A percentile compares a stretch with the other conserved stretches of the same genome.
phyloP scores from a whole-genome alignment of 2,888 invertebrate species.

The Ganaspis brasiliensis region DNA sequence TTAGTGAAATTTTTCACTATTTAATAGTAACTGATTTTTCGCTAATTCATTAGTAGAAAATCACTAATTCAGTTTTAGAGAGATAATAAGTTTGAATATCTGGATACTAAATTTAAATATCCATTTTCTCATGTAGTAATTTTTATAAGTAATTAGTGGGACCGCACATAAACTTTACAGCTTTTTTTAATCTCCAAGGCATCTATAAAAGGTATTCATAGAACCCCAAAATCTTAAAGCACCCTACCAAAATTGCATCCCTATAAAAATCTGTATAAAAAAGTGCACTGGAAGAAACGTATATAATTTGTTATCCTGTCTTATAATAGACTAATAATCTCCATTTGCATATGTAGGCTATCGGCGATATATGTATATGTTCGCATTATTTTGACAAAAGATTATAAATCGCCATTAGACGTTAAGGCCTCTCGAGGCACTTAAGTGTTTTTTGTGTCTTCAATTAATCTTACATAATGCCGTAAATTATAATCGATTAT shows the following conservation, averaged over 20 bases:
- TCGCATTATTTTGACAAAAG: neutral
- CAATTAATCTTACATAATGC: neutral
- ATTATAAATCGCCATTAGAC: constrained; percentile 67
- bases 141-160: too few species aligned
- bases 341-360: constrained; percentile 16
- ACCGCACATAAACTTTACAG: too few species aligned
- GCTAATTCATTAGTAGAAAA: too few species aligned
- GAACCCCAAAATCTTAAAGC: too few species aligned
- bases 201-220: too few species aligned
- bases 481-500: neutral
- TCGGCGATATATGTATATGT: constrained; percentile 5
- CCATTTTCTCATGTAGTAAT: too few species aligned
- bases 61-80: too few species aligned
- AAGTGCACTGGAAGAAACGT: constrained; percentile 24
- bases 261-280: constrained; percentile 17
- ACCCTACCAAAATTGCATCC: neutral
- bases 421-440: constrained; percentile 80
- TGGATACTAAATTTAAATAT: too few species aligned
- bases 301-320: neutral
- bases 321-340: constrained; percentile 37
- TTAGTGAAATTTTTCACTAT: too few species aligned
- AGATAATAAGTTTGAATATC: too few species aligned
- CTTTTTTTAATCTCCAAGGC: too few species aligned
- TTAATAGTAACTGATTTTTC: too few species aligned
- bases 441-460: constrained; percentile 66